These are phyloP conservation scores for Callitettix versicolor DNA, from an alignment of 1,140 invertebrate genomes.

Conservation along the genomic window DNA sequence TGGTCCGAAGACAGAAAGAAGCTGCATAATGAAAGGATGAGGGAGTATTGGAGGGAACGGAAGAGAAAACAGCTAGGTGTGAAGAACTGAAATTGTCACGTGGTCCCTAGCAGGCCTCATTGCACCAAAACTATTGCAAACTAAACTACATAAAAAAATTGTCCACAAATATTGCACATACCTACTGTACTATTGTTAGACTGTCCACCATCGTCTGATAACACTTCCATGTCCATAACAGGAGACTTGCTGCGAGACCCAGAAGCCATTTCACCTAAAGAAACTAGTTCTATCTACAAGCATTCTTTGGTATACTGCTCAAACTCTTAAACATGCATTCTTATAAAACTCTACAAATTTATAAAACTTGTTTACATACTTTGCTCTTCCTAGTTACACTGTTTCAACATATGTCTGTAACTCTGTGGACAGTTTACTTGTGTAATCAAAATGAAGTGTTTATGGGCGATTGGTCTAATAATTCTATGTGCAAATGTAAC, in stretches of 20 bases:
- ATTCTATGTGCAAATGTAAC: no score
- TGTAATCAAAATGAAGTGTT: no score
- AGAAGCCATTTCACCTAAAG: conserved; percentile 53
- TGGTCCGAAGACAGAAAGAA: no score
- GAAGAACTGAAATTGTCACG: no score
- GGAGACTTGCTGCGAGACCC: conserved; percentile 47
- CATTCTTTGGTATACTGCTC: not conserved
- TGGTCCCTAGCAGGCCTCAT: no score
- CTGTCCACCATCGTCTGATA: conserved; percentile 40
- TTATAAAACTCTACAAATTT: not conserved
- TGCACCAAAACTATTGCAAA: no score
- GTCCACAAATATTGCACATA: not conserved
- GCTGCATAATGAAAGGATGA: no score
- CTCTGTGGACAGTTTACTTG: no score
- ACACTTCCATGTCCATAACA: conserved; percentile 62
- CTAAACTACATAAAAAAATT: not conserved
- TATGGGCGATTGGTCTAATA: no score
- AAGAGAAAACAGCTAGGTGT: no score
- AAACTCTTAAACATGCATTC: not conserved
- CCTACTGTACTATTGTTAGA: conserved; percentile 30
- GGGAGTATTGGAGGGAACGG: no score
- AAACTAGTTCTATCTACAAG: conserved; percentile 15
- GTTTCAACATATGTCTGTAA: not conserved
- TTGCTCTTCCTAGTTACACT: not conserved
- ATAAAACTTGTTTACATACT: no score